These are phyloP conservation scores for Odontamblyopus lacepedii DNA, from an alignment of 2,797 vertebrate genomes.

Conservation along the genomic window DNA sequence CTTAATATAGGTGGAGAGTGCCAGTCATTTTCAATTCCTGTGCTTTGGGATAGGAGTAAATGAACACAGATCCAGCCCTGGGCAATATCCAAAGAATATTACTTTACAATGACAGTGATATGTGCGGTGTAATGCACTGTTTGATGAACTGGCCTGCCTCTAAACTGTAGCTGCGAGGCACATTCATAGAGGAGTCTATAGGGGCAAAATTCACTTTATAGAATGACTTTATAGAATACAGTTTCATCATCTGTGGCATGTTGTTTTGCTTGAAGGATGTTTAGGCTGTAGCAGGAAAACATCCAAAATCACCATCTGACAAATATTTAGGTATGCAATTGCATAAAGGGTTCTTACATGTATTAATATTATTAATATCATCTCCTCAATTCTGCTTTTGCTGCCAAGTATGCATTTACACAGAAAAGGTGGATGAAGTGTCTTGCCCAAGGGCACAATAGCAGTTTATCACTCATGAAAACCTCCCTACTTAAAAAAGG, in stretches of 20 bases:
- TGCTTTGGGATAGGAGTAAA: not conserved
- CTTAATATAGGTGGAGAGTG: slow-evolving; percentile 9
- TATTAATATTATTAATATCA: not conserved
- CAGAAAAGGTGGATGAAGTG: not conserved
- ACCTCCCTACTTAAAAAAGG: too few relatives aligned
- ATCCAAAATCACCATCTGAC: not conserved
- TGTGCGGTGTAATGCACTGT: not conserved
- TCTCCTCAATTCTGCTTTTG: not conserved
- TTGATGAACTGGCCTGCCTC: not conserved
- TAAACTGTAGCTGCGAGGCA: not conserved
- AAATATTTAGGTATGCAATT: not conserved
- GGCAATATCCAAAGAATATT: not conserved
- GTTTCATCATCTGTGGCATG: not conserved
- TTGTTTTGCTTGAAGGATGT: not conserved
- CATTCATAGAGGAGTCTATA: not conserved
- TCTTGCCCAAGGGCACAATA: not conserved
- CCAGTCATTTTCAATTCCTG: slow-evolving; percentile 1
- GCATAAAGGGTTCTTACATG: too few relatives aligned
- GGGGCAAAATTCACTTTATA: not conserved
- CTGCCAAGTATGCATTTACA: not conserved
- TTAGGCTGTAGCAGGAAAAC: not conserved
- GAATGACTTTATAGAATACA: not conserved
- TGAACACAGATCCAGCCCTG: not conserved
- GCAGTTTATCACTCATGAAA: too few relatives aligned
- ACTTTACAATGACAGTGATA: slow-evolving; percentile 1